Evolutionary conservation across 2,797 vertebrate genomes (phyloP), one percentile per base, ranked within the genome.

Genomic region (Cossypha heuglini): DNA sequence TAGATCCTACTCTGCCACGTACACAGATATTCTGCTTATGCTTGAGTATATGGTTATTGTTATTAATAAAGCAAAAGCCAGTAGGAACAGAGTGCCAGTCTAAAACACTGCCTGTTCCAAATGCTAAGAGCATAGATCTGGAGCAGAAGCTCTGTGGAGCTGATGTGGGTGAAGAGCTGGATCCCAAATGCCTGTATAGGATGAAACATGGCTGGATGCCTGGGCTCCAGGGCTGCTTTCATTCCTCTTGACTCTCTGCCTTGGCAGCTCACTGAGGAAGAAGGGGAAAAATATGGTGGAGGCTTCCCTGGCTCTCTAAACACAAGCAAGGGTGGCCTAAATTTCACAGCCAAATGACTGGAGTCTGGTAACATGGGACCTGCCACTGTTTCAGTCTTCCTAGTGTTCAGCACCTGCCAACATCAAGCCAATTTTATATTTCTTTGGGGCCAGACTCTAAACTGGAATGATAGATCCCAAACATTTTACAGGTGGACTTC

Each of bases 111-210:
- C 7, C n/a, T 8, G 2, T 58, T 84, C 17, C 25, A 49, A 68
- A 54, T 2, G 0, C 31, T 49, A 31, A 52, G 63, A 64, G 18
- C 3, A 2, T 3, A 0, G 0, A 31, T 31, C 24, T 26, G 37
- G 25, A 90, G 40, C 6, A 54, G 59, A 76, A 84, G 13, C 33
- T 58, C n/a, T 59, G 26, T 51, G 48, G n/a, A 91, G 20, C 6
- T 63, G 45, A 18, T 28, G 31, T 21, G 22, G 35, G 35, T 72
- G 48, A 82, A 86, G 49, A 77, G 16, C 31, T 75, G 54, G 15
- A 43, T 88, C 69, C 22, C 66, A 68, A 75, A 64, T 46, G 3
- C 22, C 26, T 15, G 0, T 13, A 24, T 3, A 63, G 21, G 42
- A 40, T 1, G 8, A 93, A 72, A 16, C 5, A 37, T 2, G 31